Base-by-base conservation (phyloP, 2,113 vertebrate genomes). In the Podarcis raffonei region DNA sequence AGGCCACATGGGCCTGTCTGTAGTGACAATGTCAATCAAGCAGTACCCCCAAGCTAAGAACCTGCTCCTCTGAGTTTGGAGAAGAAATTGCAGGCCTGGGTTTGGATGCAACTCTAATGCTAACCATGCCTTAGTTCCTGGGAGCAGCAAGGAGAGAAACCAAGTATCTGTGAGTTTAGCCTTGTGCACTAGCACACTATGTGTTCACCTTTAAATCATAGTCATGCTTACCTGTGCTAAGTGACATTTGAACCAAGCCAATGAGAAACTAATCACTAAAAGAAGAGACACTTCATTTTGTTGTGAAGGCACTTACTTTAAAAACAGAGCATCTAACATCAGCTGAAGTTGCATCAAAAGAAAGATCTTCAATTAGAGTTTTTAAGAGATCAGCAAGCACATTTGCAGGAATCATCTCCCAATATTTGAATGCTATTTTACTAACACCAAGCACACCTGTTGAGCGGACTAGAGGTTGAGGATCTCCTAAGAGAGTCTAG, bases 321-420 rank as follows among this genome's bases (percentile, higher is more conserved):
- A 99, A 99, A 93, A 99, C 98, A 6, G 98, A 97, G 86, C 98
- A 98, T 18, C 99, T 98, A 75, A 99, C 98, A 57, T 99, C 98
- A 2, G 98, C 97, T 20, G 98, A 99, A 93, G 97, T 97, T 42
- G 59, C 4, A 93, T 99, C 99, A 48, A 90, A 93, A 0, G 98
- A 95, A 85, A 99, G 95, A 1, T 99, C 98, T 86, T 85, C 94
- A 22, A 97, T 95, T 35, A 99, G 90, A 91, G 98, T 99, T 96
- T 98, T 98, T 74, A 98, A 92, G 27, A 99, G 97, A 66, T 99
- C 98, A 18, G 97, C 93, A 89, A 99, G 96, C 90, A 99, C 93
- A 1, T 94, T 68, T 0, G 98, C 91, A n/a, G 98, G 98, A 89
- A 99, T 98, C 93, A 99, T 96, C 92, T 99, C 98, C 99, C 99